Evolutionary conservation across 2,113 vertebrate genomes (phyloP).

Genomic region (Gobius niger): DNA sequence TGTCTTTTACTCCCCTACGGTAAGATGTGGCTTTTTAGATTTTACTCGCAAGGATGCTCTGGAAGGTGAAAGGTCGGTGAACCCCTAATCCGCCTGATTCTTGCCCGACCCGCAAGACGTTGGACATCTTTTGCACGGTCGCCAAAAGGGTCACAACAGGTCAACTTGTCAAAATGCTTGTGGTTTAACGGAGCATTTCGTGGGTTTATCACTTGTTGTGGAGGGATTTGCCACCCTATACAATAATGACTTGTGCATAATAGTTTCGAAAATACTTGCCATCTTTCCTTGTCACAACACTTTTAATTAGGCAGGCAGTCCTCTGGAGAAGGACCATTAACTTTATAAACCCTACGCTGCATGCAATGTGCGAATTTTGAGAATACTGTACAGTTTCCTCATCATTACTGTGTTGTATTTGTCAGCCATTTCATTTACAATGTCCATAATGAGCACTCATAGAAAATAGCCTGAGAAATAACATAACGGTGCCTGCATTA

Average conservation of each 20-base stretch:
- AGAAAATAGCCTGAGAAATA: neutral
- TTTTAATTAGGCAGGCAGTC: neutral
- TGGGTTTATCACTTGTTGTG: neutral
- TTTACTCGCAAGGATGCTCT: slow-evolving; percentile 30
- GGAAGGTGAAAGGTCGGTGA: slow-evolving; percentile 37
- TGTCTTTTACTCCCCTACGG: slow-evolving; percentile 39
- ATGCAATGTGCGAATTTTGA: too few relatives aligned
- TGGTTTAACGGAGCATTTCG: slow-evolving; percentile 30
- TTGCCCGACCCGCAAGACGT: slow-evolving; percentile 2
- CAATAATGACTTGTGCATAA: neutral
- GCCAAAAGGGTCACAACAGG: slow-evolving; percentile 28
- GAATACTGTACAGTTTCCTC: too few relatives aligned
- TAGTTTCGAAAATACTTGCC: neutral
- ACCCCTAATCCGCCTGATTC: slow-evolving; percentile 41
- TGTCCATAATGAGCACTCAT: neutral
- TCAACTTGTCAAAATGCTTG: slow-evolving; percentile 26
- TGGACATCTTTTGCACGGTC: slow-evolving; percentile 37
- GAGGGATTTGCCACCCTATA: neutral
- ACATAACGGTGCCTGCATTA: neutral
- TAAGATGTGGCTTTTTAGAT: slow-evolving; percentile 47
- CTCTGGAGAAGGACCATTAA: too few relatives aligned
- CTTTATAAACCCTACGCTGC: too few relatives aligned
- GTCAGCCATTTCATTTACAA: neutral
- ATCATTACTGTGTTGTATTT: too few relatives aligned
- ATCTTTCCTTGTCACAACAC: neutral